A percentile compares a stretch with the other conserved stretches of the same genome.
These are phyloP conservation scores for Sussaba pulchella DNA, from an alignment of 2,888 invertebrate genomes.

Conservation along the genomic window DNA sequence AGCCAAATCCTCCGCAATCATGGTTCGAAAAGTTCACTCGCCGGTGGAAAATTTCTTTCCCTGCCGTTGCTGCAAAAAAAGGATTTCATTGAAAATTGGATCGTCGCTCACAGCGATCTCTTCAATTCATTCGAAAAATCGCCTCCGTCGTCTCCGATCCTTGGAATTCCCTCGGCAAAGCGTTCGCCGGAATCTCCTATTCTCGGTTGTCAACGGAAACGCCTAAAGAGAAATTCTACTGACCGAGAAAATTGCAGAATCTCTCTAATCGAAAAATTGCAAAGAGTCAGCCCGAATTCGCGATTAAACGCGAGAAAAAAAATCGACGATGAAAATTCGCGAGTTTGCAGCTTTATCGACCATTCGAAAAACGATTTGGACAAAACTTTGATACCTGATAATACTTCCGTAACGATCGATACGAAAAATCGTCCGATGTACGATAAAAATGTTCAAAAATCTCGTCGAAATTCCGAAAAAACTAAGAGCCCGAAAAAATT, in stretches of 20 bases:
- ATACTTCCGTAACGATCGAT: neutral
- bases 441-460: too few relatives aligned
- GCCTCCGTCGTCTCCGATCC: neutral
- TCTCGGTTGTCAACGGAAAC: conserved; percentile 42
- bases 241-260: conserved; percentile 26
- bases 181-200: conserved; percentile 19
- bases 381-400: neutral
- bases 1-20: neutral
- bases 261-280: neutral
- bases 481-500: neutral
- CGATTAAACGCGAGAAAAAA: neutral
- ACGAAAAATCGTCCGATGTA: neutral
- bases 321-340: conserved; percentile 3
- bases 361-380: conserved; percentile 12
- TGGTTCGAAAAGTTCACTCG: neutral
- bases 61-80: conserved; percentile 54
- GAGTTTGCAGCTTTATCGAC: neutral
- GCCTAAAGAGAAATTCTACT: conserved; percentile 15
- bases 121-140: conserved; percentile 17
- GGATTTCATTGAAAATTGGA: conserved; percentile 74
- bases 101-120: conserved; percentile 63
- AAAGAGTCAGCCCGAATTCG: neutral
- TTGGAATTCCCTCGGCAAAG: conserved; percentile 29
- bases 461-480: neutral
- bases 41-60: neutral